phyloP scores from a whole-genome alignment of 2,797 vertebrate species.

The Bryconaethiops microstoma region DNA sequence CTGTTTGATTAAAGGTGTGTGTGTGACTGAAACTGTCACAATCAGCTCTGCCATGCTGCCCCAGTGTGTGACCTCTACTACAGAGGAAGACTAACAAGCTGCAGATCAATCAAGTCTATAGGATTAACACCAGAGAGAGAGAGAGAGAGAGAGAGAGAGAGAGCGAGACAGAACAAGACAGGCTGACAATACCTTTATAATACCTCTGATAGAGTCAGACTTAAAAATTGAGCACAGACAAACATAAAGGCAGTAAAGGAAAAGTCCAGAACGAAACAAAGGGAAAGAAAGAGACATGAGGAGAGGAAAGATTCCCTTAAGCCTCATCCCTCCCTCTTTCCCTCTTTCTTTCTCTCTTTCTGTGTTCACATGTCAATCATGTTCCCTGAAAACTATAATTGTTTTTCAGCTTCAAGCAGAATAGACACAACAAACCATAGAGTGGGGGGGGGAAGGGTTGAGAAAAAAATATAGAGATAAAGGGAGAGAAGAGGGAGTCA shows the following conservation, averaged over 20 bases:
- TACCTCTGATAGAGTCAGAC: conserved; percentile 48
- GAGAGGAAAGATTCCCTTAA: conserved; percentile 53
- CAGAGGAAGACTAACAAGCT: conserved; percentile 43
- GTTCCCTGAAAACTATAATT: conserved; percentile 48
- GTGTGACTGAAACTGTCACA: not conserved
- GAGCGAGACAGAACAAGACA: conserved; percentile 41
- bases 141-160: conserved; percentile 10
- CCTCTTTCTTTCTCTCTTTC: conserved; percentile 24
- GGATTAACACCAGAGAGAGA: conserved; percentile 35
- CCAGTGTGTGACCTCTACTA: conserved; percentile 43
- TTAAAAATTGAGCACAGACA: conserved; percentile 48
- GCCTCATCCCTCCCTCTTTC: conserved; percentile 36
- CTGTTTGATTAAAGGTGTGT: conserved; percentile 45
- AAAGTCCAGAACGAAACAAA: conserved; percentile 48
- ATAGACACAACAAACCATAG: conserved; percentile 48
- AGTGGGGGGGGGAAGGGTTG: not conserved
- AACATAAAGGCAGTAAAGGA: conserved; percentile 25
- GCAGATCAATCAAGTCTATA: conserved; percentile 44
- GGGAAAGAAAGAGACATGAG: conserved; percentile 35
- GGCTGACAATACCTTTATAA: conserved; percentile 43
- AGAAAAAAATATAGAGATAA: conserved; percentile 30
- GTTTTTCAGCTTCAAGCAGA: conserved; percentile 44
- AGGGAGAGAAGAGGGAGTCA: not conserved
- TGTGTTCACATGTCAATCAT: conserved; percentile 51
- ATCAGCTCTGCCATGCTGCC: conserved; percentile 6